A percentile compares a stretch with the other conserved stretches of the same genome.
Conservation (phyloP, 2,113 vertebrate genomes). For the Malaclemys terrapin region DNA sequence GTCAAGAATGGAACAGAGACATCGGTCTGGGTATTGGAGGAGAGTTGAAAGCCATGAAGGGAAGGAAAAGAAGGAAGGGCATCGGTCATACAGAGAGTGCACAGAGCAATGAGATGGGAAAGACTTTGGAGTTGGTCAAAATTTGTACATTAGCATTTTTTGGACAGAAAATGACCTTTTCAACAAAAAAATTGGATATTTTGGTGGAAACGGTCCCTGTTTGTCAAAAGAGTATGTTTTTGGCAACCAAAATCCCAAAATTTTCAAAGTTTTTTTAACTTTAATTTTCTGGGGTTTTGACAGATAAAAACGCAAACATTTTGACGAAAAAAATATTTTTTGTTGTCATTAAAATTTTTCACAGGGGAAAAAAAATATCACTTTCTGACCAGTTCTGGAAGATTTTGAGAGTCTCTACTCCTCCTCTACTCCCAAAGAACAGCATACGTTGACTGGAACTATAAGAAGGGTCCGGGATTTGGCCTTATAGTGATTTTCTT, state of each 20-base stretch:
- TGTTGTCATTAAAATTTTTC: neutral
- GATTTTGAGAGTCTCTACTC: neutral
- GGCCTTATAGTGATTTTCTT: neutral
- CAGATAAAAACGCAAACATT: neutral
- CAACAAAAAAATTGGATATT: neutral
- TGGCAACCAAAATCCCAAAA: neutral
- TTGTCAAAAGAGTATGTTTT: neutral
- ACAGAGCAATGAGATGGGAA: accelerated
- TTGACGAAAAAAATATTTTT: neutral
- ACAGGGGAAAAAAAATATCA: neutral
- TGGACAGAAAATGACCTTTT: neutral
- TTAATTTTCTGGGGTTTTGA: neutral
- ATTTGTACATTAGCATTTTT: neutral
- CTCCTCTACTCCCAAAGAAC: neutral
- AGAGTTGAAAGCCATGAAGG: neutral
- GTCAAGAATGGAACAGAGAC: neutral
- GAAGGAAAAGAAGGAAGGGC: neutral
- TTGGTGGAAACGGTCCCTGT: neutral
- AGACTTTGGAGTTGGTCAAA: neutral
- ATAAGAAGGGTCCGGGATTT: neutral
- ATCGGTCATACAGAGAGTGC: neutral
- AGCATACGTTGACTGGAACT: neutral
- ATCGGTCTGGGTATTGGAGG: neutral
- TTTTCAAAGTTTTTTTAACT: neutral
- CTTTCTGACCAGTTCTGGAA: neutral